Evolutionary conservation across 2,113 vertebrate genomes (phyloP).

Genomic region (Bubo blakistoni): DNA sequence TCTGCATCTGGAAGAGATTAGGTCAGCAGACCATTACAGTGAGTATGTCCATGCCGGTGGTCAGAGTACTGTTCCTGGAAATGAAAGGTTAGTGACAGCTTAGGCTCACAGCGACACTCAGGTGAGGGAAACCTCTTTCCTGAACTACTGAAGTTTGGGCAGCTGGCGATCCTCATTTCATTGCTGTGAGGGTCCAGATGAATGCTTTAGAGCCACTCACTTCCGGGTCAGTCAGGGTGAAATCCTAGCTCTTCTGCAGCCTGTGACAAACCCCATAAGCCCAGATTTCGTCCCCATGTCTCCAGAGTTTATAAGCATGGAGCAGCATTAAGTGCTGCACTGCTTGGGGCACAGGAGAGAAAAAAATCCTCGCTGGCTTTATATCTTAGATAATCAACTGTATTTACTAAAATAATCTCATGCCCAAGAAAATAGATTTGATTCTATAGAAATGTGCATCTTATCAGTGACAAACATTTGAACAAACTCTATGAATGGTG

Average conservation of each 20-base stretch:
- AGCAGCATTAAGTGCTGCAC: not conserved
- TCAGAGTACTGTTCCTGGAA: not conserved
- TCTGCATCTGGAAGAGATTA: not conserved
- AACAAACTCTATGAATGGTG: not conserved
- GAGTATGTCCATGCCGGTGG: not conserved
- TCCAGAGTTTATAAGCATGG: not conserved
- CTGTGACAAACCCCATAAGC: conserved; percentile 12
- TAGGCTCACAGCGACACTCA: not conserved
- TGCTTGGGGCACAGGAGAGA: not conserved
- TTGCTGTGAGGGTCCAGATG: not conserved
- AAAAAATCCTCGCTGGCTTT: not conserved
- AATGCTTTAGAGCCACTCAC: not conserved
- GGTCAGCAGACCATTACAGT: not conserved
- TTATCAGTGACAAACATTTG: conserved; percentile 29
- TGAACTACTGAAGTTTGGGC: not conserved
- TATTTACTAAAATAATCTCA: conserved; percentile 31
- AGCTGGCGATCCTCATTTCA: rapidly evolving
- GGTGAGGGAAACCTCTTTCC: not conserved
- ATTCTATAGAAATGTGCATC: conserved; percentile 15
- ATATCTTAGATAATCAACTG: conserved; percentile 20
- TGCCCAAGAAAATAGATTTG: conserved; percentile 22
- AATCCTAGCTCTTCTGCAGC: not conserved
- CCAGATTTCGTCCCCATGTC: conserved; percentile 6
- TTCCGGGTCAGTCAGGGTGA: conserved; percentile 27
- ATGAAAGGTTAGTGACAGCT: not conserved